Evolutionary conservation across 2,888 invertebrate genomes (phyloP), one percentile per base, ranked within the genome.

Genomic region (Phrixothrix hirtus): DNA sequence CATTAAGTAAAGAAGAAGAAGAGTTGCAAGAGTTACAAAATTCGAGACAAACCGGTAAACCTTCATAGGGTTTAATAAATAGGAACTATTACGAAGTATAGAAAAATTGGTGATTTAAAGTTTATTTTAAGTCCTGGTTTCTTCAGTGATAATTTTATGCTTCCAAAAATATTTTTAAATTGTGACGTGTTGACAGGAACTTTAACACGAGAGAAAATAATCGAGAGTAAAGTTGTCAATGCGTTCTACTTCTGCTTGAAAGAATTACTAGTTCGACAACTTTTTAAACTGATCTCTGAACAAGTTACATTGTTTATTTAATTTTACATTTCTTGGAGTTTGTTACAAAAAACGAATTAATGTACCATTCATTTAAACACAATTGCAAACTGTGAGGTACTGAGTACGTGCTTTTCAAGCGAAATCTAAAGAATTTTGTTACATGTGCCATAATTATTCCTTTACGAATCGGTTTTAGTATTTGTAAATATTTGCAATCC

Each of bases 1-100:
- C 87, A 4, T 79, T 89, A 55, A 87, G 87, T 57, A 86, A 89
- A 64, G 91, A 91, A 61, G 87, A 89, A 68, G 89, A 90, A 67
- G 88, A 88, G 69, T 74, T 82, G 39, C 80, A 82, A 60, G 80
- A 81, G 62, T 64, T 82, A 65, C 81, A 81, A 58, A 76, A 61
- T 15, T 59, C 60, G 25, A 25, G 54, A 29, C 54, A 54, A 37
- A 26, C 27, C 2, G 17, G 29, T 13, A 50, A 42, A 32, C 30
- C 55, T 1, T 55, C 50, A 38, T 55, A 55, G 49, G 38, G 32
- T 29, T 39, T 11, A 16, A 14, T 15, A 31, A 16, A 10, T n/a
- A 9, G 15, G 16, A 30, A 25, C 32, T 9, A 14, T 26, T 42
- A 17, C 15, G 30, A 30, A 30, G 15, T 30, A 37, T 16, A 29